Evolutionary conservation across 2,888 invertebrate species (phyloP).

Genomic region (Blastobasis adustella): DNA sequence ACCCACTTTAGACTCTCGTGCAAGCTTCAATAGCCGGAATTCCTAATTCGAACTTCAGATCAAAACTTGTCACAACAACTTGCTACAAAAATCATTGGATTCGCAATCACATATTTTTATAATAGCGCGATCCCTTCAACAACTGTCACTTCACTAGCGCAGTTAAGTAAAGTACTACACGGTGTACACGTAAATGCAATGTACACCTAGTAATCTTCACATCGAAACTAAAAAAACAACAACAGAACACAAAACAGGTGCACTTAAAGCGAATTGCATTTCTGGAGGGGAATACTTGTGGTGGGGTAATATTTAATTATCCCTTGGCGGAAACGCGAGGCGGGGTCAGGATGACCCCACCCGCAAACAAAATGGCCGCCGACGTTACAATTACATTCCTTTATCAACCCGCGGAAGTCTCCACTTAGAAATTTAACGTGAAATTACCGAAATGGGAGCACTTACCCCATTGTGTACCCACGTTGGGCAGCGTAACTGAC

Average conservation of each 20-base stretch:
- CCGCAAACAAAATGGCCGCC: constrained; percentile 70
- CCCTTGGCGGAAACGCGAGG: constrained; percentile 64
- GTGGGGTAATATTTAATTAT: constrained; percentile 73
- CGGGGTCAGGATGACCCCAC: constrained; percentile 70
- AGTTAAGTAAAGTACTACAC: no score
- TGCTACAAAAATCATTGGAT: no score
- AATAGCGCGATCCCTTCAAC: no score
- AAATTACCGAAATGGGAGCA: constrained; percentile 24
- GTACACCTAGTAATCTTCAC: no score
- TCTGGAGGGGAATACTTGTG: constrained; percentile 51
- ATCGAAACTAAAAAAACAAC: not conserved
- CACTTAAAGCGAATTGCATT: constrained; percentile 41
- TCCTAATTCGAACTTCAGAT: no score
- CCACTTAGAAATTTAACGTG: constrained; percentile 35
- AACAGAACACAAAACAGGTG: not conserved
- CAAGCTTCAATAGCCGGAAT: not conserved
- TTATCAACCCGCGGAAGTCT: constrained; percentile 45
- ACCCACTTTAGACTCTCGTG: constrained; percentile 9
- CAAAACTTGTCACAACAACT: no score
- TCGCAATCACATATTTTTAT: no score
- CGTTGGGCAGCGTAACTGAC: constrained; percentile 1
- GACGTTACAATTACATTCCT: constrained; percentile 59
- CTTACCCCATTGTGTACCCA: constrained; percentile 11
- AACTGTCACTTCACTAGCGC: no score
- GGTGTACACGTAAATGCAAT: no score